Conservation (phyloP, 2,113 vertebrate species). For the Petaurus breviceps region DNA sequence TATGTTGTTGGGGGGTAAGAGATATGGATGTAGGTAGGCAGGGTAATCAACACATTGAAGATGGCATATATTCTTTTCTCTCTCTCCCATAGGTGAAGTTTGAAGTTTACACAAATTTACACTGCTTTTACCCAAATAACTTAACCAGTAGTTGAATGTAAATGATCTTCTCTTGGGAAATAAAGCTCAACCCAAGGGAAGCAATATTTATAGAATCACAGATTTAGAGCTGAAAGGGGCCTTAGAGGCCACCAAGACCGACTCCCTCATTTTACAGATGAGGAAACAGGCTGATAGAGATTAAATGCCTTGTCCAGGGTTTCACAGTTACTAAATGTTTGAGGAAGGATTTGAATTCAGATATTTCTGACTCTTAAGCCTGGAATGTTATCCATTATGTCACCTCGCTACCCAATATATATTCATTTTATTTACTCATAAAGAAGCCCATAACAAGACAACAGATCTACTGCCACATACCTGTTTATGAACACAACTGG, state of each 20-base stretch:
- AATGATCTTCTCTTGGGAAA: constrained; percentile 58
- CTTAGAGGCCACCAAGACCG: neutral
- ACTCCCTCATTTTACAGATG: neutral
- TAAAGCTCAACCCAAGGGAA: constrained; percentile 60
- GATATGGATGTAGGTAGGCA: neutral
- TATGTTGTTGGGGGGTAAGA: neutral
- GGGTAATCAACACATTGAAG: no score
- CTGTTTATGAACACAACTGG: neutral
- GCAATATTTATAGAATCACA: neutral
- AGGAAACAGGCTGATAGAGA: neutral
- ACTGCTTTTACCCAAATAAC: constrained; percentile 38
- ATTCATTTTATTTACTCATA: neutral
- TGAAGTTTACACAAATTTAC: constrained; percentile 14
- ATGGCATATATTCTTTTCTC: neutral
- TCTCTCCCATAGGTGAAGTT: constrained; percentile 47
- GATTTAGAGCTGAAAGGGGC: neutral
- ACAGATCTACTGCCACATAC: neutral
- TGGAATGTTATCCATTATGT: neutral
- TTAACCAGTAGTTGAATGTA: constrained; percentile 46
- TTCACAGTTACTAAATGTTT: neutral
- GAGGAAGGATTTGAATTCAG: neutral
- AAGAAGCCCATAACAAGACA: constrained; percentile 24
- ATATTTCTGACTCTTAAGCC: neutral
- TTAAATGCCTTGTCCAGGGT: neutral
- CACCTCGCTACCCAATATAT: neutral